phyloP scores from a whole-genome alignment of 2,797 vertebrate genomes.

The Pangasius krempfi region DNA sequence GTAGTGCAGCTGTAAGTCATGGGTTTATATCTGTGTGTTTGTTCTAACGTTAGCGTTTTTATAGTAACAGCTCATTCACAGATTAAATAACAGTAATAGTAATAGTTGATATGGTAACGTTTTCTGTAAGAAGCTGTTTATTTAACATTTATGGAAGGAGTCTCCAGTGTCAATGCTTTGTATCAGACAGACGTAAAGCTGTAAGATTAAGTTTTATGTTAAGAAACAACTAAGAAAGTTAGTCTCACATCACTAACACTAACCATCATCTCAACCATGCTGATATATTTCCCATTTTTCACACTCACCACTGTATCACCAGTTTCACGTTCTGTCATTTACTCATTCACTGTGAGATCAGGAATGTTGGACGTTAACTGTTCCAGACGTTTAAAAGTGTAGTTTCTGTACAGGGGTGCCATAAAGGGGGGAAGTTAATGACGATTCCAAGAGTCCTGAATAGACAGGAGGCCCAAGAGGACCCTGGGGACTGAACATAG shows the following conservation, averaged over 20 bases:
- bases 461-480: background rate
- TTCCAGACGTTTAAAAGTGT: background rate
- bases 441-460: background rate
- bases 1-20: too few species aligned
- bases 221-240: too few species aligned
- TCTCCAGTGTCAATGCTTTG: background rate
- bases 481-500: background rate
- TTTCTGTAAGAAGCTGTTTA: background rate
- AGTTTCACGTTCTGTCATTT: background rate
- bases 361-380: background rate
- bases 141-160: background rate
- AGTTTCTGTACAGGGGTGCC: background rate
- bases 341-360: background rate
- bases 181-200: background rate
- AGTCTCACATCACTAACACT: too few species aligned
- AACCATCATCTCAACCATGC: background rate
- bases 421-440: background rate
- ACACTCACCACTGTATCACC: background rate
- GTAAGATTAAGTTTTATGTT: background rate
- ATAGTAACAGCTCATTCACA: too few species aligned
- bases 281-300: background rate
- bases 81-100: too few species aligned
- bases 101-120: background rate
- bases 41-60: too few species aligned
- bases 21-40: too few species aligned